Evolutionary conservation across 2,888 invertebrate species (phyloP).

Genomic region (Drosophila kanekoi): DNA sequence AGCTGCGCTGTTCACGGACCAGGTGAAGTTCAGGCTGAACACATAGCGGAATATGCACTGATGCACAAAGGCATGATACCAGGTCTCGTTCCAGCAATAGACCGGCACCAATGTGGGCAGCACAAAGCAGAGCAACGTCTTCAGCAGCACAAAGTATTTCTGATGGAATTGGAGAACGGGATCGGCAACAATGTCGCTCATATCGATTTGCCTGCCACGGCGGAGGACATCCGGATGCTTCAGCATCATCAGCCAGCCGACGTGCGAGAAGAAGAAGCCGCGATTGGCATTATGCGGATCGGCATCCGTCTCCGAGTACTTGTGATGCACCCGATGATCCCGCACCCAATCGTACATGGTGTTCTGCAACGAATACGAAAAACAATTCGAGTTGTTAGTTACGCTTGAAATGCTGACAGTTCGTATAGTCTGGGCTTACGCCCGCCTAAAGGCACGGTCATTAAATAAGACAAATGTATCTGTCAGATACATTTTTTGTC

Average conservation of each 20-base stretch:
- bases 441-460: slow-evolving; percentile 41
- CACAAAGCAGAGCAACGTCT: slow-evolving; percentile 89
- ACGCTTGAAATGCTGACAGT: neutral
- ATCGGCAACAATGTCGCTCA: slow-evolving; percentile 92
- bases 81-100: slow-evolving; percentile 89
- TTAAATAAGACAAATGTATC: slow-evolving; percentile 71
- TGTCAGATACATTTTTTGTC: slow-evolving; percentile 45
- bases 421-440: neutral
- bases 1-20: slow-evolving; percentile 95
- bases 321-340: slow-evolving; percentile 92
- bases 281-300: slow-evolving; percentile 93
- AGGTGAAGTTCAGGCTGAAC: slow-evolving; percentile 92
- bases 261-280: slow-evolving; percentile 96
- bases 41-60: slow-evolving; percentile 90
- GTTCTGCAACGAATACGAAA: slow-evolving; percentile 87
- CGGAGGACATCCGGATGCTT: slow-evolving; percentile 94
- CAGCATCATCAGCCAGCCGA: slow-evolving; percentile 96
- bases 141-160: slow-evolving; percentile 89
- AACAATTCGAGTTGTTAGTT: neutral
- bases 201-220: slow-evolving; percentile 92
- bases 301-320: slow-evolving; percentile 92
- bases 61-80: slow-evolving; percentile 88
- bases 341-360: slow-evolving; percentile 95
- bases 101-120: slow-evolving; percentile 90
- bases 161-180: slow-evolving; percentile 92